Evolutionary conservation across 2,113 vertebrate species (phyloP).

Genomic region (Neogobius melanostomus): DNA sequence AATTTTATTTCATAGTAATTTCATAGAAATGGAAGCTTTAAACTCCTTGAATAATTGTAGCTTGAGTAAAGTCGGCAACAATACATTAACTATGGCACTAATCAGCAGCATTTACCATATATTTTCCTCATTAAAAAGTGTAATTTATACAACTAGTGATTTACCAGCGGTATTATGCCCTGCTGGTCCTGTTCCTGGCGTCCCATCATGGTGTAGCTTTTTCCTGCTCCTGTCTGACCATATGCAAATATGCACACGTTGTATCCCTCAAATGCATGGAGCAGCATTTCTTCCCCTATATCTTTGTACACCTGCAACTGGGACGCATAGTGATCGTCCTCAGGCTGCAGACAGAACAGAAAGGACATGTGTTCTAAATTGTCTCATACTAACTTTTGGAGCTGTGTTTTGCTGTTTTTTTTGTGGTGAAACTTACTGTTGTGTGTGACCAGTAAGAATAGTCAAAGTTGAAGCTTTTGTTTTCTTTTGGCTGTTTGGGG

Average conservation of each 20-base stretch:
- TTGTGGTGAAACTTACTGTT: slow-evolving; percentile 79
- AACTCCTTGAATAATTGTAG: too few relatives aligned
- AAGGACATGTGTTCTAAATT: not conserved
- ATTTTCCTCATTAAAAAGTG: too few relatives aligned
- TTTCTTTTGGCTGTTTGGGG: slow-evolving; percentile 97
- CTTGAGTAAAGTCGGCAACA: too few relatives aligned
- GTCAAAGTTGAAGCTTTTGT: slow-evolving; percentile 99
- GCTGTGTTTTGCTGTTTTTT: not conserved
- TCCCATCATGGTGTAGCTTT: slow-evolving; percentile 99
- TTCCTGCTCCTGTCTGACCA: slow-evolving; percentile 92
- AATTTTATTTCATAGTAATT: too few relatives aligned
- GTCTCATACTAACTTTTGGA: not conserved
- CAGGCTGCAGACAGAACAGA: slow-evolving; percentile 77
- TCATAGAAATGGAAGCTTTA: too few relatives aligned
- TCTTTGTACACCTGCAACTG: slow-evolving; percentile 95
- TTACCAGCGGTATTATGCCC: slow-evolving; percentile 94
- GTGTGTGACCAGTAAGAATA: slow-evolving; percentile 99
- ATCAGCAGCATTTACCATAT: too few relatives aligned
- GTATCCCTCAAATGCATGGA: slow-evolving; percentile 96
- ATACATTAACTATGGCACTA: too few relatives aligned
- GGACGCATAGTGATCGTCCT: slow-evolving; percentile 91
- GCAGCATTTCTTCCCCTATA: slow-evolving; percentile 96
- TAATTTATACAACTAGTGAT: too few relatives aligned
- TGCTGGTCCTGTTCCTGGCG: slow-evolving; percentile 93
- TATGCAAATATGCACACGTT: slow-evolving; percentile 98